Evolutionary conservation across 2,888 invertebrate genomes (phyloP).

Genomic region (Diarsia dahlii): DNA sequence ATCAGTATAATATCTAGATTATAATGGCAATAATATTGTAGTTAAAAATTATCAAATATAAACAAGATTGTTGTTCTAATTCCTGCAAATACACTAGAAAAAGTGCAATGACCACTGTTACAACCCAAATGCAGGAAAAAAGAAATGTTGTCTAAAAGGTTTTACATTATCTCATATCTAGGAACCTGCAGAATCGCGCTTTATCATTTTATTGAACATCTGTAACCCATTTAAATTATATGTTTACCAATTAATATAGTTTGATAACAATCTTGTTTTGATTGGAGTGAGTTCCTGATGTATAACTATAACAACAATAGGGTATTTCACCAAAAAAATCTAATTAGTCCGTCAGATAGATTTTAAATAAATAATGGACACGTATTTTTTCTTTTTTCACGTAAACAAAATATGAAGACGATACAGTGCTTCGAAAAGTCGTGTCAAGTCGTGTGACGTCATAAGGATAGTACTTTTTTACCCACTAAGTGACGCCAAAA

Average conservation of each 20-base stretch:
- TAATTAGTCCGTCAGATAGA: too few relatives aligned
- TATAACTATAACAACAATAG: background rate
- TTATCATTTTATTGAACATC: conserved; percentile 5
- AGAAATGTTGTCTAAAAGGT: background rate
- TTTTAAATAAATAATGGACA: too few relatives aligned
- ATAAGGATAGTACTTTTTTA: too few relatives aligned
- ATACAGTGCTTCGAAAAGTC: too few relatives aligned
- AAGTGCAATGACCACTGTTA: background rate
- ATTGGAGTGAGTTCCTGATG: conserved; percentile 11
- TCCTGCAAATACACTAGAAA: background rate
- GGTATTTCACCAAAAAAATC: too few relatives aligned
- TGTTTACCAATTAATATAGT: conserved; percentile 15
- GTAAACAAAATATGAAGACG: too few relatives aligned
- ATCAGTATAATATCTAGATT: background rate
- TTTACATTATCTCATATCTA: conserved; percentile 7
- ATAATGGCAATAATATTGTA: too few relatives aligned
- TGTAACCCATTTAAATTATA: conserved; percentile 11
- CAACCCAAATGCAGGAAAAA: background rate
- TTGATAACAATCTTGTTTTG: conserved; percentile 36
- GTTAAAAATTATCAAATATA: background rate
- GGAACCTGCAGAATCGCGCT: conserved; percentile 1
- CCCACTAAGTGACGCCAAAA: too few relatives aligned
- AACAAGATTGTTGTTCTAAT: background rate
- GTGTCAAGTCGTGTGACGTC: too few relatives aligned
- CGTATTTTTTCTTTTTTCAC: too few relatives aligned